phyloP scores from a whole-genome alignment of 2,888 invertebrate genomes.

The Ferdinandea cuprea region DNA sequence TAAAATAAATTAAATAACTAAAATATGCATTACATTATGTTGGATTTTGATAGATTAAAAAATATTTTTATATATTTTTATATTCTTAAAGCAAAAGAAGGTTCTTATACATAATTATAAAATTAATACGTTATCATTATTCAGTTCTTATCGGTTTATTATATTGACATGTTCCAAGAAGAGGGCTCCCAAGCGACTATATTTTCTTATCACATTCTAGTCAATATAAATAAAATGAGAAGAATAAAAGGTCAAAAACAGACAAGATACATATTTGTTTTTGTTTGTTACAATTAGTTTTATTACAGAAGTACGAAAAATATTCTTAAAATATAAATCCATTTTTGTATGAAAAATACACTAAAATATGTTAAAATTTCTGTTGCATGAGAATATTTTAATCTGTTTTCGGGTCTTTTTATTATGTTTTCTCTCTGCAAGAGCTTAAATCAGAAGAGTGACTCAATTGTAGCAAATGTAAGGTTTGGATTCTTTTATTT shows the following conservation, averaged over 20 bases:
- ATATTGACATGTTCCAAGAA: conserved; percentile 22
- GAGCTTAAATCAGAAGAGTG: background rate
- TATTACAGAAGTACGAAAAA: too few relatives aligned
- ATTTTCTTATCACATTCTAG: conserved; percentile 42
- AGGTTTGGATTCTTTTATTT: background rate
- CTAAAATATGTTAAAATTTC: too few relatives aligned
- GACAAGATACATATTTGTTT: conserved; percentile 2
- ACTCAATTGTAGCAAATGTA: background rate
- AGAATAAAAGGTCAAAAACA: conserved; percentile 17
- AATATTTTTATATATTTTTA: too few relatives aligned
- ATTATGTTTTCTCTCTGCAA: too few relatives aligned
- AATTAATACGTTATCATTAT: background rate
- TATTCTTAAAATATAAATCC: too few relatives aligned
- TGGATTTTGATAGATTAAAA: too few relatives aligned
- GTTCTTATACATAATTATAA: too few relatives aligned
- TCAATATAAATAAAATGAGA: conserved; percentile 3
- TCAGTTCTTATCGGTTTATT: conserved; percentile 37
- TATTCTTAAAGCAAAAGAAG: too few relatives aligned
- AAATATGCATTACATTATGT: too few relatives aligned
- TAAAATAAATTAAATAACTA: too few relatives aligned
- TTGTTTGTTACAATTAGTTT: background rate
- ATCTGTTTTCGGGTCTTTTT: background rate
- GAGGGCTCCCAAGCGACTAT: conserved; percentile 17
- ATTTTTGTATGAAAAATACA: too few relatives aligned
- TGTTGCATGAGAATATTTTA: background rate